Base-by-base conservation (phyloP, 1,140 invertebrate species). In the Halyomorpha halys region DNA sequence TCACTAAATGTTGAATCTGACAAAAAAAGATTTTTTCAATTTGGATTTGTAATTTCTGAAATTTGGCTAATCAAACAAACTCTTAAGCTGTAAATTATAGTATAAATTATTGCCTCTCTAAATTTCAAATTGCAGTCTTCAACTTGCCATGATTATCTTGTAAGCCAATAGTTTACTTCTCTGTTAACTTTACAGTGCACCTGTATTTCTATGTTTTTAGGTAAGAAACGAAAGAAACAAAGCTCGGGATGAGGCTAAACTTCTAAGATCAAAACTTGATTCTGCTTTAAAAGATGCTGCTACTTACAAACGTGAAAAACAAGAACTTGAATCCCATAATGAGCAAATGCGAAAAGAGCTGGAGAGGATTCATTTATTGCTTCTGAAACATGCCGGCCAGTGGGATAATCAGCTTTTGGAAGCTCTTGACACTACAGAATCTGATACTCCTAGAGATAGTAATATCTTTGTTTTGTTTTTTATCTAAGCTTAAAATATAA, bases 201-300 rank as follows among this genome's bases (percentile, higher is more conserved):
- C n/a, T n/a, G n/a, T n/a, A n/a, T n/a, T n/a, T n/a, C 8, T 30
- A 3, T 30, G 27, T 30, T 30, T 30, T 30, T 62, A 80, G 80
- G 85, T 90, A 8, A 76, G 89, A 54, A 88, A 86, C 72, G 90
- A 94, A 76, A 79, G 90, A 19, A 93, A 93, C 71, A 87, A 90
- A 75, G 86, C 90, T 0, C 75, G 91, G 44, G 92, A 95, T 71
- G 92, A 96, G 75, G 81, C 85, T 4, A 89, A 94, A 72, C 81
- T 86, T 61, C 73, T 94, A 0, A 81, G 90, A 70, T 79, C 81
- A 19, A 92, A 91, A 76, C 76, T 93, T 60, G 92, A 94, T 72
- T 73, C 81, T 11, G 77, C 86, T 2, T 75, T 86, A 19, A 93
- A 94, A 77, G 92, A 95, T 70, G 77, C 83, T 8, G 82, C 83